These are phyloP conservation scores for Parambassis ranga DNA, from an alignment of 2,797 vertebrate genomes.

Conservation along the genomic window DNA sequence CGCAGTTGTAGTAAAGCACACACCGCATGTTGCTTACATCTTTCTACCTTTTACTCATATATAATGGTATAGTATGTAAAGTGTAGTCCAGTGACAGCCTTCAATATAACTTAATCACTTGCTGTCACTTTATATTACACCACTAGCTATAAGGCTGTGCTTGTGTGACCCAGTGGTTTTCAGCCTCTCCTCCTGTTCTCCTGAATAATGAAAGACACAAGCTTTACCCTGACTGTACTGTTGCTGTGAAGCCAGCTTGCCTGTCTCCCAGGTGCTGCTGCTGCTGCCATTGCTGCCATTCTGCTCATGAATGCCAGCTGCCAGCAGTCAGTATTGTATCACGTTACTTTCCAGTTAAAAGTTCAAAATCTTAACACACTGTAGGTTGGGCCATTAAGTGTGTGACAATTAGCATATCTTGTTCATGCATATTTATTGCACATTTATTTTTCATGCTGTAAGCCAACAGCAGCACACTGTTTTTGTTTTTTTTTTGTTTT, in stretches of 20 bases:
- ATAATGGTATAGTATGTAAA: background rate
- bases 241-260: slow-evolving; percentile 40
- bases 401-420: too few relatives aligned
- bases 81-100: background rate
- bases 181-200: slow-evolving; percentile 74
- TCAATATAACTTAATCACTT: slow-evolving; percentile 3
- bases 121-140: slow-evolving; percentile 13
- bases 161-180: slow-evolving; percentile 58
- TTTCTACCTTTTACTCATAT: background rate
- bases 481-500: background rate
- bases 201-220: slow-evolving; percentile 73
- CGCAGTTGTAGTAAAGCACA: slow-evolving; percentile 43
- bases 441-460: background rate
- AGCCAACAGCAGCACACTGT: background rate
- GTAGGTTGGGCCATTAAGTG: background rate
- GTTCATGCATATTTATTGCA: background rate
- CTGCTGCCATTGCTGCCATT: slow-evolving; percentile 34
- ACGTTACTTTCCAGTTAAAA: slow-evolving; percentile 26
- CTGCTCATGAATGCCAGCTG: slow-evolving; percentile 15
- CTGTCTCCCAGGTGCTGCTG: slow-evolving; percentile 56
- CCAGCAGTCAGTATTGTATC: slow-evolving; percentile 22
- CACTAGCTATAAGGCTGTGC: slow-evolving; percentile 30
- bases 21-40: background rate
- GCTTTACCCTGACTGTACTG: slow-evolving; percentile 41
- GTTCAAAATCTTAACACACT: slow-evolving; percentile 23